Base-by-base conservation (phyloP, 2,888 invertebrate species). In the Cenopis cana region DNA sequence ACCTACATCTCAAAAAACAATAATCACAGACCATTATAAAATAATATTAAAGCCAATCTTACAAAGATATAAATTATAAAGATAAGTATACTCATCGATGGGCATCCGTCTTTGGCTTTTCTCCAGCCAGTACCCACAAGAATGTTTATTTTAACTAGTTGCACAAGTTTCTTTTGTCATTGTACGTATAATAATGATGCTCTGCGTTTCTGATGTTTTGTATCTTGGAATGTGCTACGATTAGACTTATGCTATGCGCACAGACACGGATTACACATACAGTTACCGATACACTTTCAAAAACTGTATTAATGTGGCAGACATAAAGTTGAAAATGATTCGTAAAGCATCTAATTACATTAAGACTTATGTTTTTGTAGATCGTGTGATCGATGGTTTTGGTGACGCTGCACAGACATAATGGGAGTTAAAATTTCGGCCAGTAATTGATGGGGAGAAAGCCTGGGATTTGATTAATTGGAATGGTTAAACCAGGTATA, bases 91-190 rank as follows among this genome's bases (percentile, higher is more conserved):
- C 2, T 29, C 5, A 29, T 29, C 29, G 14, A 38, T 20, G 36
- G 46, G 33, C 18, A 55, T 46, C 10, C 10, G 33, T 9, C 24
- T n/a, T 11, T 50, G 41, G n/a, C 68, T 79, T 76, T 79, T 81
- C 66, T 84, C 77, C 84, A 76, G 71, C 81, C 91, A 33, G 83
- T 92, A 91, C 89, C 75, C 77, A 76, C 66, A 78, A 80, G 82
- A 82, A 81, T 81, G 81, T 84, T 88, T 82, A 85, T 89, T 90
- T 89, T 86, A 89, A 89, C 83, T 82, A 87, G 91, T 92, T 92
- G 89, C 90, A 84, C 90, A 91, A 93, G 89, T 85, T 89, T 89
- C 90, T 91, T 92, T 91, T 92, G 93, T 92, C 90, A 89, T 90
- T 89, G 89, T n/a, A n/a, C n/a, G n/a, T 90, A 89, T 91, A 91